phyloP scores from a whole-genome alignment of 2,797 vertebrate genomes.

The Notamacropus eugenii region DNA sequence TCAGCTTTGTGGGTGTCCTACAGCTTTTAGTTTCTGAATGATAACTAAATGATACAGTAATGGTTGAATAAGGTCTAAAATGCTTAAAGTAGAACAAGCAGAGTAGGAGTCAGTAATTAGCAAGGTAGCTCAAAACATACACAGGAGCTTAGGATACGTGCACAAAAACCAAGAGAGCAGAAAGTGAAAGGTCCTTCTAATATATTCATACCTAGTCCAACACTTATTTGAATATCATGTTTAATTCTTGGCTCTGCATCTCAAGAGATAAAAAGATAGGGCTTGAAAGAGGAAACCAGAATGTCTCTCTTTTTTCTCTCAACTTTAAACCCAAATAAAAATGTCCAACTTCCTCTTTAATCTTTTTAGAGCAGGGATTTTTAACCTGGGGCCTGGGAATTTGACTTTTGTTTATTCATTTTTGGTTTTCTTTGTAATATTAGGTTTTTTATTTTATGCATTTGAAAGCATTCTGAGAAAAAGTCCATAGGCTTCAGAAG shows the following conservation, averaged over 20 bases:
- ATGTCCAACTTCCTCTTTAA: background rate
- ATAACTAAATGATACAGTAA: background rate
- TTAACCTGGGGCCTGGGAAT: background rate
- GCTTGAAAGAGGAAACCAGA: slow-evolving; percentile 51
- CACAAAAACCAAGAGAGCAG: background rate
- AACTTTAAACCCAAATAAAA: background rate
- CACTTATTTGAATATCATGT: background rate
- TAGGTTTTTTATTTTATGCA: background rate
- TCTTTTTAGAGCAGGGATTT: background rate
- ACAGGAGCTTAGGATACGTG: background rate
- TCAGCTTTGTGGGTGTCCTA: background rate
- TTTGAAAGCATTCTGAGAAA: background rate
- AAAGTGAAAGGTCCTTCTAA: background rate
- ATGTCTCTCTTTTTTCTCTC: slow-evolving; percentile 31
- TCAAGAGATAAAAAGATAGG: slow-evolving; percentile 12
- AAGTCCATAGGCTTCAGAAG: background rate
- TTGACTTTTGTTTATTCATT: background rate
- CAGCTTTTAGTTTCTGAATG: background rate
- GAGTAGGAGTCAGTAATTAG: background rate
- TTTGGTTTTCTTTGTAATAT: background rate
- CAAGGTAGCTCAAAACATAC: background rate
- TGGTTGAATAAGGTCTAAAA: background rate
- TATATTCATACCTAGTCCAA: background rate
- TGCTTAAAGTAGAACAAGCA: background rate
- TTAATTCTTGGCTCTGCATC: slow-evolving; percentile 23